phyloP scores from a whole-genome alignment of 2,113 vertebrate genomes.

The Ageneiosus marmoratus region DNA sequence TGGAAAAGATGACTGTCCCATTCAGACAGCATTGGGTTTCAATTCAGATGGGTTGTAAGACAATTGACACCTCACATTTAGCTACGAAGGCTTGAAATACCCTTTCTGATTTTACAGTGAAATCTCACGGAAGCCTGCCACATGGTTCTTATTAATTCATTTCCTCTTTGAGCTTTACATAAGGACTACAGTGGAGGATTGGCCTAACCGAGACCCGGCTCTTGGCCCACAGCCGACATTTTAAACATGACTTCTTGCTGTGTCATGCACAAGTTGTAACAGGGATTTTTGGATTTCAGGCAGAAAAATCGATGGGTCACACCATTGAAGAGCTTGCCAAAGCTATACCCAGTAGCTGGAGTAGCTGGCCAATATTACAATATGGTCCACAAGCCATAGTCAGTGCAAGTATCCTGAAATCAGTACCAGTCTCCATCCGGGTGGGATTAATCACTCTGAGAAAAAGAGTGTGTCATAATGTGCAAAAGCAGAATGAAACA shows the following conservation, averaged over 20 bases:
- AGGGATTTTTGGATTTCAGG: slow-evolving; percentile 55
- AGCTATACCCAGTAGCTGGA: slow-evolving; percentile 55
- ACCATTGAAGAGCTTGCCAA: slow-evolving; percentile 50
- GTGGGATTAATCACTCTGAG: slow-evolving; percentile 58
- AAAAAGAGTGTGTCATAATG: slow-evolving; percentile 49
- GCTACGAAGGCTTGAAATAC: neutral
- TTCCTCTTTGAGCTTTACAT: slow-evolving; percentile 22
- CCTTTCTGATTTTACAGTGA: neutral
- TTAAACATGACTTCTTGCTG: slow-evolving; percentile 64
- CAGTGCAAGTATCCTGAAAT: neutral
- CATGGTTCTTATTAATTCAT: slow-evolving; percentile 36
- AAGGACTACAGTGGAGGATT: slow-evolving; percentile 15
- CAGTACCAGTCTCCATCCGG: neutral
- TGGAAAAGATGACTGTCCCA: slow-evolving; percentile 54
- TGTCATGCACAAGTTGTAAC: slow-evolving; percentile 64
- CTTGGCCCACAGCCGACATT: slow-evolving; percentile 61
- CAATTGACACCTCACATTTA: neutral
- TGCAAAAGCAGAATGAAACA: slow-evolving; percentile 57
- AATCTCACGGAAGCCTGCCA: neutral
- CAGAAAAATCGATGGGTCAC: slow-evolving; percentile 64
- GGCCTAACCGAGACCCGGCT: slow-evolving; percentile 4
- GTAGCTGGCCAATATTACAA: slow-evolving; percentile 32
- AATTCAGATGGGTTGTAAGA: neutral
- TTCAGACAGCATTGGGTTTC: slow-evolving; percentile 48
- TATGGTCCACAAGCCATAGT: neutral